Percentiles rank a stretch among this genome's conserved stretches.
Evolutionary conservation across 2,888 invertebrate species (phyloP).

Genomic region (Nasonia oneida): DNA sequence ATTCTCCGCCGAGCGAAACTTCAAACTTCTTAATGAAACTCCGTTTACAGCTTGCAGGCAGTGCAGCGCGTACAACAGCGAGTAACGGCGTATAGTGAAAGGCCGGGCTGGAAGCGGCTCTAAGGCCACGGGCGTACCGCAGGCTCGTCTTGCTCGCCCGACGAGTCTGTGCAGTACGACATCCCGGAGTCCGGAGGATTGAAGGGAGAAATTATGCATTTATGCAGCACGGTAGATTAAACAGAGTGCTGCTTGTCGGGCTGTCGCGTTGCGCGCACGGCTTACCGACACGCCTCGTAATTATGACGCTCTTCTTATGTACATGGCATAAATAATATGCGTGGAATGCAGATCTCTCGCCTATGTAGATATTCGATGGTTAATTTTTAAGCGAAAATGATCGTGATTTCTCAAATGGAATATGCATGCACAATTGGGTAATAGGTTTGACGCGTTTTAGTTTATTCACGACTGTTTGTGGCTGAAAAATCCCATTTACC

Average conservation of each 20-base stretch:
- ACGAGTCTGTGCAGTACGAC: conserved; percentile 1
- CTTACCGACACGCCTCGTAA: not conserved
- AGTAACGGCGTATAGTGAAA: not conserved
- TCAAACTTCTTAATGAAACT: conserved; percentile 6
- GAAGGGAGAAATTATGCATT: conserved; percentile 70
- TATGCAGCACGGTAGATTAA: conserved; percentile 73
- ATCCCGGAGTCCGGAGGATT: not conserved
- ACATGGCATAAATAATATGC: no score
- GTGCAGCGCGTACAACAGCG: not conserved
- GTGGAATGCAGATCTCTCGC: no score
- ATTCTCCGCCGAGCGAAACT: not conserved
- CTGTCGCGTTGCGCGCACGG: not conserved
- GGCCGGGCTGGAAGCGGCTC: not conserved
- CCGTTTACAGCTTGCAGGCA: not conserved
- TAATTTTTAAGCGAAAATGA: no score
- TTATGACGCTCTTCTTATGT: not conserved
- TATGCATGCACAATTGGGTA: no score
- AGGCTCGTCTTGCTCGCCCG: not conserved
- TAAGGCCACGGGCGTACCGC: not conserved
- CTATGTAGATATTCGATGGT: no score
- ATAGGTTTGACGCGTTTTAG: not conserved
- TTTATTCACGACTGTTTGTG: not conserved
- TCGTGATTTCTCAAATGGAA: no score
- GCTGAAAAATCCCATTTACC: not conserved
- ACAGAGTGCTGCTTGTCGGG: conserved; percentile 65